These are phyloP conservation scores for Thermophis baileyi DNA, from an alignment of 2,113 vertebrate genomes.

Conservation along the genomic window DNA sequence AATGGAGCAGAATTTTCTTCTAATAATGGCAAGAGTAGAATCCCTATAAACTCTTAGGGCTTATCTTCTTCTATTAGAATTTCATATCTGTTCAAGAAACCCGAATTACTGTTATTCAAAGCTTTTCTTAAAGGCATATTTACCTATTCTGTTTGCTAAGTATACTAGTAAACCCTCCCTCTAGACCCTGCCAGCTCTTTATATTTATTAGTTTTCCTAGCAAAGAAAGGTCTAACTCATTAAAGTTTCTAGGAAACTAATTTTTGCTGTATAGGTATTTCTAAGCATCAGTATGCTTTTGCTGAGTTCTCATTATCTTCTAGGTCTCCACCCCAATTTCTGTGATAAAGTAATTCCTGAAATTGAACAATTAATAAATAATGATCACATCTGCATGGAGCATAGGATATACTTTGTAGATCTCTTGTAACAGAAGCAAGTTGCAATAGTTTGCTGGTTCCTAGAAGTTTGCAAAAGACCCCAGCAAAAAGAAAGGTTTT, in stretches of 20 bases:
- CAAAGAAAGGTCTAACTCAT: not conserved
- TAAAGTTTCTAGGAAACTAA: conserved; percentile 9
- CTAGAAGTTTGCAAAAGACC: conserved; percentile 5
- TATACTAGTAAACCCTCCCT: not conserved
- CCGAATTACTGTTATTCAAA: not conserved
- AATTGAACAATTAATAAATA: conserved; percentile 59
- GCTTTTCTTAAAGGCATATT: not conserved
- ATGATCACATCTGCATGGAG: conserved; percentile 40
- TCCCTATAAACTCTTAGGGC: not conserved
- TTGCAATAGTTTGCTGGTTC: conserved; percentile 34
- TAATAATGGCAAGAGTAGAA: not conserved
- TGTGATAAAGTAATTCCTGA: conserved; percentile 32
- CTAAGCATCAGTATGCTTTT: conserved; percentile 26
- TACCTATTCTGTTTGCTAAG: not conserved
- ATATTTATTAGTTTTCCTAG: not conserved
- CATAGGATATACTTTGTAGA: conserved; percentile 33
- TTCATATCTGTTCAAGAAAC: no score
- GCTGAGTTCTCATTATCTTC: conserved; percentile 30
- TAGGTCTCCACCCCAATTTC: conserved; percentile 40
- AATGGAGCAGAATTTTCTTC: no score
- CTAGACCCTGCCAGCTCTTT: not conserved
- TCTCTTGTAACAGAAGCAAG: conserved; percentile 16
- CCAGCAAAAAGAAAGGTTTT: conserved; percentile 17
- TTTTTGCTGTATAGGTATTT: conserved; percentile 39
- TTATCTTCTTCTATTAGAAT: not conserved